These are phyloP conservation scores for Illadopsis cleaveri DNA, from an alignment of 2,113 vertebrate genomes.

Conservation along the genomic window DNA sequence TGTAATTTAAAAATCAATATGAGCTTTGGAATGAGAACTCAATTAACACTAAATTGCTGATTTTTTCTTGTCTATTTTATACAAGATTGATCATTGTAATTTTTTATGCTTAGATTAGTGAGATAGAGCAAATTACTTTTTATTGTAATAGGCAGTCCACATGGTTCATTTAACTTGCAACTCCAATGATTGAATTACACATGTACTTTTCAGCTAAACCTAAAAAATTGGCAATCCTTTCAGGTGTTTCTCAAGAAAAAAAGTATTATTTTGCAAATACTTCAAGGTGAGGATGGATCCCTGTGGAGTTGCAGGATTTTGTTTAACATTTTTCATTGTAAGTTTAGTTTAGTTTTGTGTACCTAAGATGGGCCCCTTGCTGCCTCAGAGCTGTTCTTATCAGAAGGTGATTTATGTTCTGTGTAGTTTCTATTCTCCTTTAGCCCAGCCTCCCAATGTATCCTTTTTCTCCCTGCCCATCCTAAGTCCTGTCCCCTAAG, in stretches of 20 bases:
- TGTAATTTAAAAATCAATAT: slow-evolving; percentile 52
- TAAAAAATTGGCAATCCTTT: background rate
- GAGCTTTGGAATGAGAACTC: slow-evolving; percentile 17
- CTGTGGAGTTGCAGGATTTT: too few relatives aligned
- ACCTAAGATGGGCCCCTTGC: too few relatives aligned
- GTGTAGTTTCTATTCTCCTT: too few relatives aligned
- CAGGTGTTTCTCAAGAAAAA: background rate
- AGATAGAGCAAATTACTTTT: slow-evolving; percentile 42
- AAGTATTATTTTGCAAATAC: background rate
- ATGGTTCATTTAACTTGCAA: background rate
- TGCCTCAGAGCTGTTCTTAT: too few relatives aligned
- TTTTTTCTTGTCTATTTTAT: slow-evolving; percentile 42
- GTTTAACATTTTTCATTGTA: too few relatives aligned
- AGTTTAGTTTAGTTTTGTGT: too few relatives aligned
- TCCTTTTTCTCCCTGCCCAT: too few relatives aligned
- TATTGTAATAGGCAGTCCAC: background rate
- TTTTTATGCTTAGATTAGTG: slow-evolving; percentile 59
- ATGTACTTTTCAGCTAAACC: background rate
- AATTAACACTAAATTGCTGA: slow-evolving; percentile 31
- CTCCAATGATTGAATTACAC: background rate
- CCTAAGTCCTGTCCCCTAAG: too few relatives aligned
- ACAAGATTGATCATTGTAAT: slow-evolving; percentile 49
- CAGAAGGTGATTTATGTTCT: too few relatives aligned
- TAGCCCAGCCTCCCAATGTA: too few relatives aligned
- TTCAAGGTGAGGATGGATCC: background rate